Evolutionary conservation across 2,113 vertebrate genomes (phyloP).

Genomic region (Cynopterus brachyotis): DNA sequence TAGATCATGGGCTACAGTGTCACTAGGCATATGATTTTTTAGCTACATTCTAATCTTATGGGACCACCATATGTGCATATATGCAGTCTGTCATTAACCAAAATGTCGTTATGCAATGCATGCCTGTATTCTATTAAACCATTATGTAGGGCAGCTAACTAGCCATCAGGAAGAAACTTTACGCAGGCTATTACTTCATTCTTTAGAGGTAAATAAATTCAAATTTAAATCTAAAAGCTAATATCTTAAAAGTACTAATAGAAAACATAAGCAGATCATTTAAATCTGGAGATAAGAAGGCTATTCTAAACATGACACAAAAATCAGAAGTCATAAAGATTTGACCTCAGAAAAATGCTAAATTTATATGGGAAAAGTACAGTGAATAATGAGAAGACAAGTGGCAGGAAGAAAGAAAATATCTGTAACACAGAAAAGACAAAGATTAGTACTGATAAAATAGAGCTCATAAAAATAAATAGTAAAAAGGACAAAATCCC

Average conservation of each 20-base stretch:
- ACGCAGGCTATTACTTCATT: background rate
- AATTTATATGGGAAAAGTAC: background rate
- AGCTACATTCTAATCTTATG: background rate
- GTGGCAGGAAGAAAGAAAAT: background rate
- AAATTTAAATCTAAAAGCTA: background rate
- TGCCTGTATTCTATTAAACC: background rate
- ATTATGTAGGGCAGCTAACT: background rate
- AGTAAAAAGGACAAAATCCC: background rate
- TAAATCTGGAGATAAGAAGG: background rate
- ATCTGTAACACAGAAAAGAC: background rate
- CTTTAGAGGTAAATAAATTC: background rate
- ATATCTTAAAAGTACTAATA: background rate
- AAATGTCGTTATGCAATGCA: background rate
- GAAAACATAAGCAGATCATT: background rate
- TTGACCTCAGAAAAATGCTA: background rate
- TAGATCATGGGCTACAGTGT: background rate
- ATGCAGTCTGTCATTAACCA: background rate
- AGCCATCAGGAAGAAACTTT: background rate
- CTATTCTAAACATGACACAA: background rate
- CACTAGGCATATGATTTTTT: background rate
- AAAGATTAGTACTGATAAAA: background rate
- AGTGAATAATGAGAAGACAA: background rate
- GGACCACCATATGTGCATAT: background rate
- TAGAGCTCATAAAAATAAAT: background rate
- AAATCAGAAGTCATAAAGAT: background rate